Evolutionary conservation across 2,797 vertebrate species (phyloP), one percentile per base, ranked within the genome.

Genomic region (Myoxocephalus aenaeus): DNA sequence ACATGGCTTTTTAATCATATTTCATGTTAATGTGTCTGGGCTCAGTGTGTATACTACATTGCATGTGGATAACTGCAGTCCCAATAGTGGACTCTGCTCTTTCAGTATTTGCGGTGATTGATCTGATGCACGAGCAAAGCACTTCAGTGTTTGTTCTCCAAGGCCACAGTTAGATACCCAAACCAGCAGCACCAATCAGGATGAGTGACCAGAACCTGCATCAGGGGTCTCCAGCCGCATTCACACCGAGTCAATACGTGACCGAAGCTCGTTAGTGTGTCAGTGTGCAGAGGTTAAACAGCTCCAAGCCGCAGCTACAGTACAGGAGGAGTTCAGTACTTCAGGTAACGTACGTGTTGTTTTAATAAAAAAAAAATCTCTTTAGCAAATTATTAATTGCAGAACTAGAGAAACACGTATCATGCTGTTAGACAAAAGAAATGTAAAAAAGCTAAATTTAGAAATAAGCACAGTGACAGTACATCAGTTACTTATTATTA

Each of bases 101-200:
- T 77, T 83, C 72, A 90, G 85, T 88, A 90, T 90, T 91, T 92
- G 77, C 38, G 1, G 54, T 5, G 56, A 81, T 7, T 57, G 56
- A 32, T 18, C 51, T 61, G 44, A 75, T 40, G 11, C 1, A 1
- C 5, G 7, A 10, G 27, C 42, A 10, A 9, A 20, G 15, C 14
- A 44, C 44, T 5, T 53, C 2, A 18, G 5, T 29, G 42, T 27
- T 59, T 57, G 13, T 32, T 68, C 54, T 63, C n/a, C 12, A 8
- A 57, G 73, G 40, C 4, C 20, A 32, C 17, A 57, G 18, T 15
- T 5, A 9, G 25, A 54, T 0, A 57, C 5, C 0, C 3, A 42
- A 54, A 67, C 58, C 27, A 20, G 34, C 4, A 2, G 46, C 46
- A 58, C 56, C 66, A 75, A 71, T 73, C 40, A 42, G 71, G 32